Evolutionary conservation across 1,140 invertebrate genomes (phyloP).

Genomic region (Andrena cerasifolii): DNA sequence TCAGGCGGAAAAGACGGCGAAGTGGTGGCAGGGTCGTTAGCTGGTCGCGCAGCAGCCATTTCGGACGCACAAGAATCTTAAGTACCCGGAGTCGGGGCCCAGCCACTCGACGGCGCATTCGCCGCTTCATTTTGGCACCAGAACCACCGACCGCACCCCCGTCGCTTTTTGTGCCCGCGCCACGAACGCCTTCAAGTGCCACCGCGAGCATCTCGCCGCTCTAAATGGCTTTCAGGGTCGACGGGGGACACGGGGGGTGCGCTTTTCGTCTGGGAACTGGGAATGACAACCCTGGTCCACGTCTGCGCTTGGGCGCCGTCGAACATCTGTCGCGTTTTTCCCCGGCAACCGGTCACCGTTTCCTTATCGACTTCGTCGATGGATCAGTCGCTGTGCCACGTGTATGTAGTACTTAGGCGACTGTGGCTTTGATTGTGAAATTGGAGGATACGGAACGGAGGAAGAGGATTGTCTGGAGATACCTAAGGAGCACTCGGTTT

Average conservation of each 20-base stretch:
- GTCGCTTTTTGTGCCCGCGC: slow-evolving; percentile 32
- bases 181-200: slow-evolving; percentile 26
- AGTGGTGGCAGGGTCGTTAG: background rate
- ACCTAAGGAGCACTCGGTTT: background rate
- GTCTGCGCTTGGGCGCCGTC: background rate
- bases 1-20: background rate
- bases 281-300: background rate
- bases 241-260: background rate
- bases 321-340: slow-evolving; percentile 24
- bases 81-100: slow-evolving; percentile 41
- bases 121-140: slow-evolving; percentile 44
- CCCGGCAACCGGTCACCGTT: background rate
- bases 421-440: no score
- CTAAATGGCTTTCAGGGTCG: slow-evolving; percentile 36
- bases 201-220: slow-evolving; percentile 26
- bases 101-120: slow-evolving; percentile 31
- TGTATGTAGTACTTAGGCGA: no score
- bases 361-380: background rate
- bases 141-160: slow-evolving; percentile 19
- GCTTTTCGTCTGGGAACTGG: slow-evolving; percentile 41
- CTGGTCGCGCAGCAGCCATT: slow-evolving; percentile 16
- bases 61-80: slow-evolving; percentile 36
- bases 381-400: background rate
- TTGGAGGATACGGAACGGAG: no score
- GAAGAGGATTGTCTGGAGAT: background rate